Percentiles rank a stretch among this genome's conserved stretches.
Conservation (phyloP, 2,113 vertebrate genomes). For the Eidolon helvum region DNA sequence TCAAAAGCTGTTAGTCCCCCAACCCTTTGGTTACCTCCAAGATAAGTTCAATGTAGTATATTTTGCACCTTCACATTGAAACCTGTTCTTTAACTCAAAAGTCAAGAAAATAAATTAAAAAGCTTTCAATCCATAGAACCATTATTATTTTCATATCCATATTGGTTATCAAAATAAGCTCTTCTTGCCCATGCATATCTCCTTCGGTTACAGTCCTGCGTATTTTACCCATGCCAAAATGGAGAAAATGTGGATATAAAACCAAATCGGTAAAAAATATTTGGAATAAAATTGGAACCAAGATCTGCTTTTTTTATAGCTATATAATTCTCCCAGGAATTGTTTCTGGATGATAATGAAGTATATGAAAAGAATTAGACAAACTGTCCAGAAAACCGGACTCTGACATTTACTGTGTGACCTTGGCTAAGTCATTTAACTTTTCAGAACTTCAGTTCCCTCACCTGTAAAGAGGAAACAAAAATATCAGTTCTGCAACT, state of each 20-base stretch:
- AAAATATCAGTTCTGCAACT: not conserved
- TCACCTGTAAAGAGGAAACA: slow-evolving; percentile 38
- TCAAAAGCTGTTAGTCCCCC: slow-evolving; percentile 87
- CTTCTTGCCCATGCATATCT: not conserved
- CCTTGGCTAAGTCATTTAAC: not conserved
- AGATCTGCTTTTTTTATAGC: not conserved
- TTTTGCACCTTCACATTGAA: slow-evolving; percentile 78
- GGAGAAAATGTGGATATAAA: slow-evolving; percentile 7
- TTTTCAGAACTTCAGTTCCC: not conserved
- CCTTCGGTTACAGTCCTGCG: not conserved
- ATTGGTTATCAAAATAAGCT: slow-evolving; percentile 38
- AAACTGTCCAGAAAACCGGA: not conserved
- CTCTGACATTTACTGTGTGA: not conserved
- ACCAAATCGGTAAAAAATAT: not conserved
- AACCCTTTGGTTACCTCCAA: slow-evolving; percentile 81
- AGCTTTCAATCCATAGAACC: not conserved
- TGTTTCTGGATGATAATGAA: not conserved
- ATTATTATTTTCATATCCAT: slow-evolving; percentile 15
- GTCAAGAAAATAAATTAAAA: slow-evolving; percentile 60
- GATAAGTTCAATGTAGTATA: slow-evolving; percentile 80
- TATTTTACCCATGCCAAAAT: not conserved
- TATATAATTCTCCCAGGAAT: not conserved
- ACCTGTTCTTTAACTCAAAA: slow-evolving; percentile 70
- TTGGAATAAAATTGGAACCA: slow-evolving; percentile 24
- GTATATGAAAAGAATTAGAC: not conserved